A percentile compares a stretch with the other conserved stretches of the same genome.
These are phyloP conservation scores for Dolomedes plantarius DNA, from an alignment of 2,888 invertebrate species.

Conservation along the genomic window DNA sequence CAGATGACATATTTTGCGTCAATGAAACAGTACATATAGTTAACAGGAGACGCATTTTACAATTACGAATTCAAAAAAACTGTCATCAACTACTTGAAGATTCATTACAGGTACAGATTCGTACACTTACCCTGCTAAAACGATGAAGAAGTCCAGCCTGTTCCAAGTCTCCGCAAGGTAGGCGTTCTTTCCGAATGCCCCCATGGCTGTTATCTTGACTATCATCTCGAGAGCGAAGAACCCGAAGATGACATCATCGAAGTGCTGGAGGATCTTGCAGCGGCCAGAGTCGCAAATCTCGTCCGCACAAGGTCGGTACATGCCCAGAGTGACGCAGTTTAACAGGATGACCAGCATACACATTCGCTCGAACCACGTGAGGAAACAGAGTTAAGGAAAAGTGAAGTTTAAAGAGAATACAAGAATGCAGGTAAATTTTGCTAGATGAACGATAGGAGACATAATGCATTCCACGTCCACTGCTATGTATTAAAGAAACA, in stretches of 20 bases:
- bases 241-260: conserved; percentile 98
- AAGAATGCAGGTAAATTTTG: not conserved
- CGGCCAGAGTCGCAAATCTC: conserved; percentile 83
- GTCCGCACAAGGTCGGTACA: conserved; percentile 99
- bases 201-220: conserved; percentile 99
- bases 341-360: conserved; percentile 98
- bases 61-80: too few species aligned
- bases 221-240: conserved; percentile 99
- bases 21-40: too few species aligned
- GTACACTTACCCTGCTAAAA: conserved; percentile 92
- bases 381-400: not conserved
- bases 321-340: conserved; percentile 98
- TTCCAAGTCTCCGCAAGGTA: conserved; percentile 99
- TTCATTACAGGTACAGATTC: too few species aligned
- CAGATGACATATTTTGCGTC: too few species aligned
- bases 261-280: conserved; percentile 84
- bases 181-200: conserved; percentile 92
- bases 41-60: too few species aligned
- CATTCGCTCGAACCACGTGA: conserved; percentile 95
- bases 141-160: conserved; percentile 97
- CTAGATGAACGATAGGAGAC: too few species aligned
- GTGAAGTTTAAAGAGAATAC: not conserved
- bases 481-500: too few species aligned
- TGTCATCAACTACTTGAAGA: too few species aligned
- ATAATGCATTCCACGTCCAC: too few species aligned